These are phyloP conservation scores for Brachyhypopomus gauderio DNA, from an alignment of 2,113 vertebrate species.

Conservation along the genomic window DNA sequence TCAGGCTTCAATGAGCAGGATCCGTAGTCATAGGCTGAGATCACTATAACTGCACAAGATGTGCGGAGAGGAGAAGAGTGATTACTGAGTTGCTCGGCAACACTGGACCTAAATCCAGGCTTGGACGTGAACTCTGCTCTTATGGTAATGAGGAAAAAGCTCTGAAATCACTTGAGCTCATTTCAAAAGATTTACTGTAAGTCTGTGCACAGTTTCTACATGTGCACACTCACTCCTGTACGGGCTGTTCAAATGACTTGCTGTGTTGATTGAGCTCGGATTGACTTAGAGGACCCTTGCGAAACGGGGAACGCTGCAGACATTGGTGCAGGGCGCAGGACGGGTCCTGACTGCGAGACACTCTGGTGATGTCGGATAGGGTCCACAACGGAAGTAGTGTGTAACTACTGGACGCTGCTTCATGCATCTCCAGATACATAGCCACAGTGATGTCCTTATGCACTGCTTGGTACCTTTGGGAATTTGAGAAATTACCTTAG, in stretches of 20 bases:
- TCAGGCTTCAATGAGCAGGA: slow-evolving; percentile 53
- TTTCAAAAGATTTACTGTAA: background rate
- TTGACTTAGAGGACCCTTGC: background rate
- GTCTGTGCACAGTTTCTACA: background rate
- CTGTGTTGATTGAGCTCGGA: background rate
- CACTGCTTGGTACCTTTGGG: slow-evolving; percentile 54
- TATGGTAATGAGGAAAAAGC: background rate
- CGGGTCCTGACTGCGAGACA: slow-evolving; percentile 50
- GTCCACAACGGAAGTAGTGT: background rate
- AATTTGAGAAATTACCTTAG: background rate
- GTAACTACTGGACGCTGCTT: slow-evolving; percentile 3
- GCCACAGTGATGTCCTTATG: slow-evolving; percentile 55
- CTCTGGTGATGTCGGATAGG: slow-evolving; percentile 44
- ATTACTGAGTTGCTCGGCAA: background rate
- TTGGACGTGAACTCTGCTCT: background rate
- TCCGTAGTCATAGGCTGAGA: slow-evolving; percentile 53
- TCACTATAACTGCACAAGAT: slow-evolving; percentile 55
- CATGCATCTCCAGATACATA: slow-evolving; percentile 41
- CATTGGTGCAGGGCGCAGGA: background rate
- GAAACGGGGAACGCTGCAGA: too few species aligned
- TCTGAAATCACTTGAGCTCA: background rate
- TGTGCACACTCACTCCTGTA: background rate
- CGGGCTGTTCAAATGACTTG: background rate
- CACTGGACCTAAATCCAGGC: too few species aligned
- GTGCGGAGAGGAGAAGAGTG: background rate